These are phyloP conservation scores for Paradisaea rubra DNA, from an alignment of 2,113 vertebrate species.

Conservation along the genomic window DNA sequence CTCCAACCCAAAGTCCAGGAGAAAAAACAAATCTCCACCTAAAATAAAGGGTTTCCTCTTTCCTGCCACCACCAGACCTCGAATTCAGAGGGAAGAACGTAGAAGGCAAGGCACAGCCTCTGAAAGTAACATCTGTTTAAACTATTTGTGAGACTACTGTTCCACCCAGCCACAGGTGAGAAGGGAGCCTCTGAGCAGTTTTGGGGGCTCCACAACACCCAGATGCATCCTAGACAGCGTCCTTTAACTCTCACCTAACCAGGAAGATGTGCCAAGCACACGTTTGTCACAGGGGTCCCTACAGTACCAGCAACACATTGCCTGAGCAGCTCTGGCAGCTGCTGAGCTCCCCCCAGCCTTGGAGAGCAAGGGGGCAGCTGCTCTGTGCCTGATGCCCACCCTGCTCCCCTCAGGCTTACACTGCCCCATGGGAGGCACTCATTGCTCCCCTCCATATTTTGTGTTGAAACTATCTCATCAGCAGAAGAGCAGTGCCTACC, in stretches of 20 bases:
- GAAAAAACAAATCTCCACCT: not conserved
- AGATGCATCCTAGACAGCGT: fast-evolving
- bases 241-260: not conserved
- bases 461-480: not conserved
- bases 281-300: fast-evolving
- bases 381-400: not conserved
- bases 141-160: not conserved
- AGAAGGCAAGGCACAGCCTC: not conserved
- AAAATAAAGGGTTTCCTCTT: not conserved
- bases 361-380: not conserved
- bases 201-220: not conserved
- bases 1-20: not conserved
- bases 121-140: not conserved
- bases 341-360: not conserved
- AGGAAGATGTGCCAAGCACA: not conserved
- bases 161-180: not conserved
- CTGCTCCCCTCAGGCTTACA: not conserved
- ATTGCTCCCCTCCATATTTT: fast-evolving
- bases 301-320: fast-evolving
- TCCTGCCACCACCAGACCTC: fast-evolving
- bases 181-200: not conserved
- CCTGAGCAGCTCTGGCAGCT: not conserved
- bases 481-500: not conserved
- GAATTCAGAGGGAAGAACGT: not conserved
- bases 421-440: no score